A percentile compares a stretch with the other conserved stretches of the same genome.
phyloP scores from a whole-genome alignment of 2,888 invertebrate species.

The Eumerus sabulonum region DNA sequence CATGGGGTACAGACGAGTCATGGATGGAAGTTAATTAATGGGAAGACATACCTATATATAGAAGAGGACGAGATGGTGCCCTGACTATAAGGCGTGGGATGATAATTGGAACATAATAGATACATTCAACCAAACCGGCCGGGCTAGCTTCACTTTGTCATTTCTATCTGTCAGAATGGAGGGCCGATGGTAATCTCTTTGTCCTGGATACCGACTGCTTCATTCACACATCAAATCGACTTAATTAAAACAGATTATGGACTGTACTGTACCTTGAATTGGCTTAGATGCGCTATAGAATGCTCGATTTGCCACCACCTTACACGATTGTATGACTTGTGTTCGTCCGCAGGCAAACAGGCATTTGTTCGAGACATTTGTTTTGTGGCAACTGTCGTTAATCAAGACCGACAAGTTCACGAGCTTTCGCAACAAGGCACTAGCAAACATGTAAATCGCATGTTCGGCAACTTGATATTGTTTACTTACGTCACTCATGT shows the following conservation, averaged over 20 bases:
- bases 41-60: conserved; percentile 11
- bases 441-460: conserved; percentile 26
- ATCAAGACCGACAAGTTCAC: conserved; percentile 40
- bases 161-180: too few species aligned
- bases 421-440: conserved; percentile 11
- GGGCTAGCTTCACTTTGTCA: too few species aligned
- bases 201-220: too few species aligned
- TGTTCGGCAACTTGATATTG: conserved; percentile 8
- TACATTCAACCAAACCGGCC: neutral
- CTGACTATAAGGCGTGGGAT: neutral
- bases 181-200: too few species aligned
- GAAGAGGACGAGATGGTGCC: too few species aligned
- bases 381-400: conserved; percentile 30
- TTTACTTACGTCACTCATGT: conserved; percentile 36
- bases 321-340: too few species aligned
- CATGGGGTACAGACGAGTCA: conserved; percentile 10
- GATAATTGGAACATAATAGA: conserved; percentile 38
- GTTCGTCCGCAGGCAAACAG: too few species aligned
- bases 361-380: too few species aligned
- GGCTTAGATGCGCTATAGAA: conserved; percentile 16
- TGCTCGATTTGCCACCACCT: neutral
- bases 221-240: conserved; percentile 22
- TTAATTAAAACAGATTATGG: conserved; percentile 50
- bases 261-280: conserved; percentile 8
- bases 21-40: conserved; percentile 48